Evolutionary conservation across 2,797 vertebrate genomes (phyloP).

Genomic region (Sciurus carolinensis): DNA sequence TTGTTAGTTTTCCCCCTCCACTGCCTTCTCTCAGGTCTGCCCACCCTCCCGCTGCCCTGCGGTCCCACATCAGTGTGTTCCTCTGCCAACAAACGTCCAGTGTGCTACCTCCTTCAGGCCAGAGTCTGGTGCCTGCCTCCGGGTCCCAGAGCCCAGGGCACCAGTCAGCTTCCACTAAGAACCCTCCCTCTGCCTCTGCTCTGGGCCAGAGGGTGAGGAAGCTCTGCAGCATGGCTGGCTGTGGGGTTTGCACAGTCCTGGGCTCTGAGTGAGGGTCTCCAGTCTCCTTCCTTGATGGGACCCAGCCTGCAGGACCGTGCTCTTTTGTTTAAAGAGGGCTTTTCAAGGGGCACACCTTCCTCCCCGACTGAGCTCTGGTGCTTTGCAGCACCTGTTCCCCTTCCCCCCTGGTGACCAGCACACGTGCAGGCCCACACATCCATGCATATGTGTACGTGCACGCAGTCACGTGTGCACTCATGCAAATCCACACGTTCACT

Average conservation of each 20-base stretch:
- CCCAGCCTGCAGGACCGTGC: too few species aligned
- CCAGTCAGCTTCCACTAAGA: background rate
- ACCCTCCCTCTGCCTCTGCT: background rate
- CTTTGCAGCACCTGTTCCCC: fast-evolving
- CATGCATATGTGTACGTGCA: too few species aligned
- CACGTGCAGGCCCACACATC: background rate
- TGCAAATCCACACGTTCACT: too few species aligned
- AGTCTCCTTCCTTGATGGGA: too few species aligned
- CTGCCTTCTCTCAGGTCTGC: fast-evolving
- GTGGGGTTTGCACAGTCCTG: too few species aligned
- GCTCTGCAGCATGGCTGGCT: background rate
- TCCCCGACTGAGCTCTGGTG: too few species aligned
- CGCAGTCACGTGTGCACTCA: too few species aligned
- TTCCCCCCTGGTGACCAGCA: background rate
- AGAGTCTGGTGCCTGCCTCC: too few species aligned
- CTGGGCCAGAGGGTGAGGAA: background rate
- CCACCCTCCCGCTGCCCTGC: fast-evolving
- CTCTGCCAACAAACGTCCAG: background rate
- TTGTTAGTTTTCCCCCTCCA: background rate
- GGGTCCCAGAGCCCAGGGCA: background rate
- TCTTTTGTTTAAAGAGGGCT: too few species aligned
- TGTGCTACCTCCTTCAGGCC: fast-evolving
- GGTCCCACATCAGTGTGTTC: background rate
- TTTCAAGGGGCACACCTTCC: too few species aligned
- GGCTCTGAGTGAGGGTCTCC: too few species aligned